These are phyloP conservation scores for Ormyrus nitidulus DNA, from an alignment of 2,888 invertebrate species.

Conservation along the genomic window DNA sequence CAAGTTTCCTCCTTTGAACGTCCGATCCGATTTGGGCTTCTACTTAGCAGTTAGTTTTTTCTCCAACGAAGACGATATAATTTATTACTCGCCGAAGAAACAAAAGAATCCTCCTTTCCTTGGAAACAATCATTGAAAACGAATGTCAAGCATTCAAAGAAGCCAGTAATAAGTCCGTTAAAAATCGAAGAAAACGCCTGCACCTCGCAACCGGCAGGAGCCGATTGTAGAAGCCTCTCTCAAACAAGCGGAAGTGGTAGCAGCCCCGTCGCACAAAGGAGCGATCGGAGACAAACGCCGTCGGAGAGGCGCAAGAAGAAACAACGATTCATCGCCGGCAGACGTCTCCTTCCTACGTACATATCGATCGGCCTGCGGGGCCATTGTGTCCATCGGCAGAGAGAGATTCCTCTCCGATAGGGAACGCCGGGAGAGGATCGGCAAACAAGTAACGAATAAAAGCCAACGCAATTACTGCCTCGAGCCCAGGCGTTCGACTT, in stretches of 20 bases:
- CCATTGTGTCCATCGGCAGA: not conserved
- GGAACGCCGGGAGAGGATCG: conserved; percentile 56
- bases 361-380: not conserved
- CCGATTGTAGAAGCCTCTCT: too few relatives aligned
- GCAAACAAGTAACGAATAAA: conserved; percentile 72
- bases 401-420: conserved; percentile 3
- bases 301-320: not conserved
- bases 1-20: too few relatives aligned
- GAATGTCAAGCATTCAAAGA: too few relatives aligned
- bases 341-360: not conserved
- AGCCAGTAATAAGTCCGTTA: too few relatives aligned
- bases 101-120: too few relatives aligned
- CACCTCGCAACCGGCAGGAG: too few relatives aligned
- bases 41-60: too few relatives aligned
- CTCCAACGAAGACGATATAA: too few relatives aligned
- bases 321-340: not conserved
- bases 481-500: not conserved
- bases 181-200: too few relatives aligned
- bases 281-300: not conserved
- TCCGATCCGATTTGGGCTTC: too few relatives aligned
- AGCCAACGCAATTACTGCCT: conserved; percentile 72
- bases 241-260: not conserved
- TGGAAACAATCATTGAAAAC: too few relatives aligned
- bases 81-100: too few relatives aligned
- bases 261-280: not conserved